Evolutionary conservation across 2,797 vertebrate species (phyloP).

Genomic region (Cheirogaleus major): DNA sequence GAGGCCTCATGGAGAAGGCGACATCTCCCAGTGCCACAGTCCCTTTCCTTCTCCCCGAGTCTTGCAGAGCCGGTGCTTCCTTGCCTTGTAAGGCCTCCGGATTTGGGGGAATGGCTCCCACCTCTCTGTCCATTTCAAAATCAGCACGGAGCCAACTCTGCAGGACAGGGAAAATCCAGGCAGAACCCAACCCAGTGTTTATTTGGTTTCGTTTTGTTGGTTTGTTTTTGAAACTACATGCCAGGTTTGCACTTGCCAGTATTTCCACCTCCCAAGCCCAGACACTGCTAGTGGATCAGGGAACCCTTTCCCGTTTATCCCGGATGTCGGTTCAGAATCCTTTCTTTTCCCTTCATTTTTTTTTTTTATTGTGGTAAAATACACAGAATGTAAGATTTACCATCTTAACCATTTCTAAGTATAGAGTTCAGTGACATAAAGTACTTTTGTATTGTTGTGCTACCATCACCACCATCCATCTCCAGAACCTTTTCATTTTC

Average conservation of each 20-base stretch:
- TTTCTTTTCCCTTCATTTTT: background rate
- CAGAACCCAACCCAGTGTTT: background rate
- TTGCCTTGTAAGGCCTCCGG: background rate
- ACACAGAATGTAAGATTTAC: background rate
- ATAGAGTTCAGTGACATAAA: background rate
- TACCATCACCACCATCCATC: no score
- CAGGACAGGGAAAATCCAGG: background rate
- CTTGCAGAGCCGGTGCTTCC: background rate
- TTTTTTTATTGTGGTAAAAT: background rate
- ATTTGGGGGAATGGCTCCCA: background rate
- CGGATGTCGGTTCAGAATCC: background rate
- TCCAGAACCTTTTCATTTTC: background rate
- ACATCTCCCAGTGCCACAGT: background rate
- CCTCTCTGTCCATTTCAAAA: background rate
- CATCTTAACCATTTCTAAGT: background rate
- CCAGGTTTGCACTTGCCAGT: background rate
- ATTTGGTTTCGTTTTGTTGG: background rate
- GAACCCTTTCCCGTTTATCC: background rate
- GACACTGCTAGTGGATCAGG: background rate
- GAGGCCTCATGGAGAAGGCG: background rate
- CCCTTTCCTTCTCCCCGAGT: background rate
- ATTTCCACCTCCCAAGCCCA: background rate
- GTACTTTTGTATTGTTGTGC: background rate
- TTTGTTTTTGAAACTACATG: background rate
- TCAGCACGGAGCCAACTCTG: background rate